phyloP scores from a whole-genome alignment of 1,140 invertebrate genomes.

The Antheraea mylitta region DNA sequence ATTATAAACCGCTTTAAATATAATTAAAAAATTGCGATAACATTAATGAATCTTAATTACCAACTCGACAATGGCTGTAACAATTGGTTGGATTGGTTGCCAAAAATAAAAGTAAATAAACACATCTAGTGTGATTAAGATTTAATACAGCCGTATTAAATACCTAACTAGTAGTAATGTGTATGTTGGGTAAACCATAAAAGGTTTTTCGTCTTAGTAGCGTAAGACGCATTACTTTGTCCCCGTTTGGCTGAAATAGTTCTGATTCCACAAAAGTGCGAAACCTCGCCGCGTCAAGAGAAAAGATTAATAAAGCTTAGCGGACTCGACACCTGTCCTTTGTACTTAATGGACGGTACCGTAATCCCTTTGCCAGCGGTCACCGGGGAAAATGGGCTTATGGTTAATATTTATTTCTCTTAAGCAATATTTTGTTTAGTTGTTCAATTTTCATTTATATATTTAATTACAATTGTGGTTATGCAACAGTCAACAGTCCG shows the following conservation, averaged over 20 bases:
- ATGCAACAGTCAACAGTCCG: too few species aligned
- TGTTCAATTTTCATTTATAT: neutral
- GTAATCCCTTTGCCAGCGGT: conserved; percentile 45
- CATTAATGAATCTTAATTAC: too few species aligned
- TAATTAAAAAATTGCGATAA: too few species aligned
- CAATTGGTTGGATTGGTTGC: too few species aligned
- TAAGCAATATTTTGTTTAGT: neutral
- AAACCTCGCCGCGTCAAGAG: conserved; percentile 49
- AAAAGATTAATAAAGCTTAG: conserved; percentile 77
- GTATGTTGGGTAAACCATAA: conserved; percentile 6
- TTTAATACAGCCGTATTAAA: neutral
- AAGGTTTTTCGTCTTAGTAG: neutral
- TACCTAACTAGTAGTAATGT: too few species aligned
- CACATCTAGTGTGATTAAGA: too few species aligned
- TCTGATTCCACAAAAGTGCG: conserved; percentile 59
- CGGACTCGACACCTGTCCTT: conserved; percentile 69
- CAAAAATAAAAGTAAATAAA: too few species aligned
- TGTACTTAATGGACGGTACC: conserved; percentile 67
- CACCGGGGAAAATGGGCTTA: neutral
- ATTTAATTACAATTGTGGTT: too few species aligned
- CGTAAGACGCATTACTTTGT: conserved; percentile 33
- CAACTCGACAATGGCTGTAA: too few species aligned
- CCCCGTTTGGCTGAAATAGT: conserved; percentile 42
- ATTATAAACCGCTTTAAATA: too few species aligned
- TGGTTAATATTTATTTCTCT: neutral